These are phyloP conservation scores for Chionomys nivalis DNA, from an alignment of 2,113 vertebrate genomes.

Conservation along the genomic window DNA sequence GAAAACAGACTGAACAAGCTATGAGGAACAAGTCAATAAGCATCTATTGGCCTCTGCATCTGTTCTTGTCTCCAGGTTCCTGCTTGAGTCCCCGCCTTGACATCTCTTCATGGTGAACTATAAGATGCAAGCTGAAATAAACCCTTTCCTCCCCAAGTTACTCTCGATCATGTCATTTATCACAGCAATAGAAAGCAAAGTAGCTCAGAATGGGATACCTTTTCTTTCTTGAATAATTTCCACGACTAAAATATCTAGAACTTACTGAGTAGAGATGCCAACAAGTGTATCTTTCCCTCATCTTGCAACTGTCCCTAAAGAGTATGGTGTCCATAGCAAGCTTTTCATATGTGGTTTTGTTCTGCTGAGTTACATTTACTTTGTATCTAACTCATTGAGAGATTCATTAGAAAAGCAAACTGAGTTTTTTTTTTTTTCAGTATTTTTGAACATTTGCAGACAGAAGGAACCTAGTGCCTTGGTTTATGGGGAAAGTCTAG, in stretches of 20 bases:
- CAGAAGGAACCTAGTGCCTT: not conserved
- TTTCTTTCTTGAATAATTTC: not conserved
- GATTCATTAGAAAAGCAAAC: not conserved
- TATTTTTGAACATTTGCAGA: not conserved
- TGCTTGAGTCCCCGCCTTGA: not conserved
- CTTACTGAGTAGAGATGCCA: not conserved
- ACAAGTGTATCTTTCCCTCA: not conserved
- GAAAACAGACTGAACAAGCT: not conserved
- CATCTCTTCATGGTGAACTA: not conserved
- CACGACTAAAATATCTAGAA: not conserved
- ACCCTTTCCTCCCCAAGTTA: not conserved
- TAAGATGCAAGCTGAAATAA: not conserved
- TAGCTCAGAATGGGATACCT: not conserved
- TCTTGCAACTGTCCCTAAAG: not conserved
- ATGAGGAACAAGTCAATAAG: too few relatives aligned
- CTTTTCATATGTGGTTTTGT: not conserved
- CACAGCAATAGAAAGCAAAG: not conserved
- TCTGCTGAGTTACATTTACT: not conserved
- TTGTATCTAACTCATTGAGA: not conserved
- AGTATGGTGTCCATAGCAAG: not conserved
- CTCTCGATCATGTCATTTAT: not conserved
- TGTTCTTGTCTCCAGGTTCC: not conserved
- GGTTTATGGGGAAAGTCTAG: not conserved
- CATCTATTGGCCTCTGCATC: not conserved
- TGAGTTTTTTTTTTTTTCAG: not conserved